Conservation (phyloP, 2,888 invertebrate species). For the Leptopilina syphax region DNA sequence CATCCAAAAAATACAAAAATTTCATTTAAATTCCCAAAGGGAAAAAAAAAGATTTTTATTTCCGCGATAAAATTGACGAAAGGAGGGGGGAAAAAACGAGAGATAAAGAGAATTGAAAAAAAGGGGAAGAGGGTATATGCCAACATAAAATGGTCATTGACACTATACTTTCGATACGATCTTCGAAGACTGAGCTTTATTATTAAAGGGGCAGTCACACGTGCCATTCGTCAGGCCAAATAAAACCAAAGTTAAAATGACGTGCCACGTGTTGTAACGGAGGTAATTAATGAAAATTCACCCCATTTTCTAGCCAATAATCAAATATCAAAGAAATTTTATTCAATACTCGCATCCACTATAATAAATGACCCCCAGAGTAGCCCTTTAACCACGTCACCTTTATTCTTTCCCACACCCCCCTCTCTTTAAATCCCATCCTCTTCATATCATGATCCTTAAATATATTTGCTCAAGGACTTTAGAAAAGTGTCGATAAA, state of each 20-base stretch:
- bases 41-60: too few relatives aligned
- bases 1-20: too few relatives aligned
- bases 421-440: too few relatives aligned
- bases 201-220: conserved; percentile 40
- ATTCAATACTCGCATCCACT: conserved; percentile 1
- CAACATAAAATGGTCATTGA: conserved; percentile 34
- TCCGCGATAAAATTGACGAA: too few relatives aligned
- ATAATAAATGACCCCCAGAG: too few relatives aligned
- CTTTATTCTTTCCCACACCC: too few relatives aligned
- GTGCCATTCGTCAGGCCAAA: conserved; percentile 37
- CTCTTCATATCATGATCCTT: too few relatives aligned
- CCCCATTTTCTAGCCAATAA: conserved; percentile 28
- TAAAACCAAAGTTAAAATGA: conserved; percentile 20
- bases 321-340: conserved; percentile 35
- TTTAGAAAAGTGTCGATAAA: conserved; percentile 28
- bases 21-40: too few relatives aligned
- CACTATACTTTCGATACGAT: conserved; percentile 21
- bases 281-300: conserved; percentile 37
- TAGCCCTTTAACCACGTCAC: too few relatives aligned
- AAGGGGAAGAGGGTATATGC: neutral
- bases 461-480: neutral
- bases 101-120: neutral
- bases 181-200: conserved; percentile 34
- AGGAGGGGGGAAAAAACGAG: neutral
- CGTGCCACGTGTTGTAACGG: conserved; percentile 31